phyloP scores from a whole-genome alignment of 2,113 vertebrate species.

The Tenrec ecaudatus region DNA sequence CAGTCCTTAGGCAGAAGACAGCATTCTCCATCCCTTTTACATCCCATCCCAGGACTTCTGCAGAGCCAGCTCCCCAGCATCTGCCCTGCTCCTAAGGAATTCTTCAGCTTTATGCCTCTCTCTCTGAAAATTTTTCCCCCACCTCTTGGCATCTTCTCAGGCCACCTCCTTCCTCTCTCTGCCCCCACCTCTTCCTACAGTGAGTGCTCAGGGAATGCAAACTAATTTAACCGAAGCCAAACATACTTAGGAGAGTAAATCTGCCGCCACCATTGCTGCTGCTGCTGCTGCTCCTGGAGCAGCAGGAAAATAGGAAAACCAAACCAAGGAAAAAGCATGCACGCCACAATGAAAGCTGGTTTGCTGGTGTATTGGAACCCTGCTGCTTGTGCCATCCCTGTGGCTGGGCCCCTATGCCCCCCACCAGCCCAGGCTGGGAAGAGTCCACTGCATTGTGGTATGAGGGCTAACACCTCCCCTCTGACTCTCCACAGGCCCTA shows the following conservation, averaged over 20 bases:
- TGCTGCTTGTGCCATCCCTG: background rate
- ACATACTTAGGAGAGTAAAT: conserved; percentile 82
- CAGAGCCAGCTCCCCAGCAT: fast-evolving
- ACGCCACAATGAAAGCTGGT: conserved; percentile 46
- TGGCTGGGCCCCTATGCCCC: background rate
- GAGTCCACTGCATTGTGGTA: background rate
- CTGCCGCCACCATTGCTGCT: conserved; percentile 30
- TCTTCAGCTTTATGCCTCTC: background rate
- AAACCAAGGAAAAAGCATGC: background rate
- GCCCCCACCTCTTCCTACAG: conserved; percentile 29
- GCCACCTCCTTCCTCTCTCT: conserved; percentile 28
- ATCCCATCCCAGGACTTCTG: fast-evolving
- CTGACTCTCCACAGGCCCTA: background rate
- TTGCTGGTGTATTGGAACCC: conserved; percentile 17
- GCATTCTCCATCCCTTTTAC: background rate
- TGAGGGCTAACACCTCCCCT: background rate
- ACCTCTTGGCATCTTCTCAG: conserved; percentile 51
- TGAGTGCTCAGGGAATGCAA: conserved; percentile 76
- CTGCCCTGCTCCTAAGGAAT: background rate
- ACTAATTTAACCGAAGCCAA: conserved; percentile 81
- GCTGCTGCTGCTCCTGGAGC: conserved; percentile 22
- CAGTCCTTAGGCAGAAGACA: too few relatives aligned
- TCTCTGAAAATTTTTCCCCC: background rate
- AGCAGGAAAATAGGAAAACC: background rate
- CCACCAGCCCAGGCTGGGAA: background rate